A percentile compares a stretch with the other conserved stretches of the same genome.
Conservation (phyloP, 2,888 invertebrate genomes). For the Vesta saturnalis region DNA sequence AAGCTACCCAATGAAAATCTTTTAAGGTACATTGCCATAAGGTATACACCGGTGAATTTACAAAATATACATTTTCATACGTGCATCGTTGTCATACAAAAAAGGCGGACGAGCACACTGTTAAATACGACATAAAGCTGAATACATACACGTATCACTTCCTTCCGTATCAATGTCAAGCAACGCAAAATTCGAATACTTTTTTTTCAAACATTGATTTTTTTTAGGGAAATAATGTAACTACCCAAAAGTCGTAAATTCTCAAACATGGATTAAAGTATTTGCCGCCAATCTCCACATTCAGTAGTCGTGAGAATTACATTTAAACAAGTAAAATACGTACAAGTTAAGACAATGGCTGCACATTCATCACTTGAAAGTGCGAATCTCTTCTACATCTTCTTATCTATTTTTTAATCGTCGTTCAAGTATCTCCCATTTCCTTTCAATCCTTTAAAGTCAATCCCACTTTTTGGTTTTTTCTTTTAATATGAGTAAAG, state of each 20-base stretch:
- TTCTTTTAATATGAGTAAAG: not conserved
- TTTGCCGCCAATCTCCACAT: not conserved
- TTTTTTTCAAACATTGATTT: too few relatives aligned
- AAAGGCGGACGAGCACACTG: too few relatives aligned
- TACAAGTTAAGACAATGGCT: constrained; percentile 46
- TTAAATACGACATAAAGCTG: too few relatives aligned
- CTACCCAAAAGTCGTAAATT: not conserved
- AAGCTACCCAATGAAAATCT: too few relatives aligned
- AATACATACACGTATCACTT: too few relatives aligned
- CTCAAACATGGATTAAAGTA: constrained; percentile 1
- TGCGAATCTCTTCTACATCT: constrained; percentile 17
- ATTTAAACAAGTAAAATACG: constrained; percentile 46
- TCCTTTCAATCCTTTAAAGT: too few relatives aligned
- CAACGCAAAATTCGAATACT: too few relatives aligned
- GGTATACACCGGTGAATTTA: too few relatives aligned
- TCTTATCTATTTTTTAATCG: not conserved
- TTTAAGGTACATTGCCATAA: too few relatives aligned
- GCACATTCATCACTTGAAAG: constrained; percentile 43
- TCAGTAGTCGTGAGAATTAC: constrained; percentile 42
- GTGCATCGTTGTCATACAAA: too few relatives aligned
- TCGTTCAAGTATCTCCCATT: not conserved
- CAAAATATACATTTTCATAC: too few relatives aligned
- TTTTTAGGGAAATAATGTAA: not conserved
- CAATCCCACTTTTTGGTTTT: not conserved
- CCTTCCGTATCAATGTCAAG: too few relatives aligned